Base-by-base conservation (phyloP, 2,888 invertebrate genomes). In the Melanostoma mellinum region DNA sequence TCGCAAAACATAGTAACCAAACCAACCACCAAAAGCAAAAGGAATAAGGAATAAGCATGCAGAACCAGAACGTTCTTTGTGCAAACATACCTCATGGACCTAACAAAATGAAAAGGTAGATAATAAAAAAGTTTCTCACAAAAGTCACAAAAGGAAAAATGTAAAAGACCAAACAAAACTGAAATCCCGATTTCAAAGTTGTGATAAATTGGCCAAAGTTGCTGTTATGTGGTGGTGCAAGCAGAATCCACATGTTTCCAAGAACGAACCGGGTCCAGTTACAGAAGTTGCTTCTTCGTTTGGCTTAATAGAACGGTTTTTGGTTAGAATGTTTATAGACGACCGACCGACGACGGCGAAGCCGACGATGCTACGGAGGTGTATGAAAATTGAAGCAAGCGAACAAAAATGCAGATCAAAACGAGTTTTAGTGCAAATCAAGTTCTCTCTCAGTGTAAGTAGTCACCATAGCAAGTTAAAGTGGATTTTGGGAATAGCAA, bases 201-300 rank as follows among this genome's bases (percentile, higher is more conserved):
- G 61, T 79, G 79, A 84, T 84, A 84, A 79, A 84, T 84, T 84
- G 79, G 67, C 84, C 74, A 71, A 75, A 84, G 84, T 71, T 74
- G 58, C 74, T 72, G 67, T 72, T 73, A 69, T 61, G 61, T 68
- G 63, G 65, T 52, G 72, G 61, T 48, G 67, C 20, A 20, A 20
- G 77, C 69, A 61, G 53, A 48, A 44, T 42, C 55, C 79, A 84
- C 84, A 84, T 84, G 79, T 84, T 75, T 79, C 67, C 55, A 65
- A 65, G 74, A 75, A 63, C 44, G 8, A 67, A 68, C 63, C 68
- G n/a, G 44, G 60, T 65, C 53, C 56, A 44, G 60, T 78, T 79
- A 84, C 78, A 84, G 78, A 79, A 84, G 78, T 79, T 82, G 68
- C 53, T 82, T 58, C 68, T 58, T 82, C 82, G 73, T 78, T 82